Base-by-base conservation (phyloP, 2,797 vertebrate species). In the Myotis myotis region DNA sequence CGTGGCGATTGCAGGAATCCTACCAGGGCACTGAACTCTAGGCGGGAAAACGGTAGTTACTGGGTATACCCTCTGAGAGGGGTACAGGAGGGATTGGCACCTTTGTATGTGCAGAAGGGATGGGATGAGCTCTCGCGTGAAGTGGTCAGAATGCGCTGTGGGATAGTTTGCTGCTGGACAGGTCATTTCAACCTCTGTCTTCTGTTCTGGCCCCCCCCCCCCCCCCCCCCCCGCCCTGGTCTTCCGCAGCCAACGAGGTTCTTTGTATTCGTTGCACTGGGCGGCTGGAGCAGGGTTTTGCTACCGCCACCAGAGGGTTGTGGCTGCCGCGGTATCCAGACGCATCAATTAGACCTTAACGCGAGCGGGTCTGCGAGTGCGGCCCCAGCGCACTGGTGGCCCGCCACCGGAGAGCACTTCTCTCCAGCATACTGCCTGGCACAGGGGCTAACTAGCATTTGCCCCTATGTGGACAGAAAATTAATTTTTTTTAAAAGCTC, bases 401-500 rank as follows among this genome's bases (percentile, higher is more conserved):
- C 36, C 1, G 0, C 49, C 3, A 6, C 49, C 76, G 8, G 9
- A 5, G 71, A 89, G 13, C 10, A 84, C 17, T 0, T 90, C 89
- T 6, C 0, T 76, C 36, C 60, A 82, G 80, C 83, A 85, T 71
- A n/a, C 80, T 78, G 30, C 82, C 85, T 78, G 2, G 55, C 68
- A 51, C 62, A 49, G n/a, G 25, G 36, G 2, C 87, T 53, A 75
- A 89, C 47, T 90, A 84, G 70, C 90, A 3, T 89, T 93, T 94
- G 94, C 60, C 55, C 8, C 16, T 96, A 30, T 94, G 82, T 85
- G 25, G 33, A 30, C 92, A 75, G 1, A 2, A 90, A 95, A 66
- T 87, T 96, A 94, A 89, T 97, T 94, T 68, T 95, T 33, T 86
- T 71, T 49, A 72, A 85, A 82, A 64, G 20, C 83, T 89, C 64